Conservation (phyloP, 2,113 vertebrate genomes). For the Pandion haliaetus region DNA sequence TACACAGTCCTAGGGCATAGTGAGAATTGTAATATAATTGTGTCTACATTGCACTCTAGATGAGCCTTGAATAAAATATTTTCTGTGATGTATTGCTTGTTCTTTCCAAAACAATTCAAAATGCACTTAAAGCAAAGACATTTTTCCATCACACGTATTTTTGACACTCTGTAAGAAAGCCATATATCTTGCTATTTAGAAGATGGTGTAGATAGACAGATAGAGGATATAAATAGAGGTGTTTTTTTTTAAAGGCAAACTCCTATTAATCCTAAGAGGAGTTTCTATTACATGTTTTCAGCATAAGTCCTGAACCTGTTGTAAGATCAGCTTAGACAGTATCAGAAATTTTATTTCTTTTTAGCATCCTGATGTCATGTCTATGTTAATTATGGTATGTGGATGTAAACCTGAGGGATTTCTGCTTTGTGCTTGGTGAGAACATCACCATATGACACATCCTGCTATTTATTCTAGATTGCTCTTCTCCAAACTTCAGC, state of each 20-base stretch:
- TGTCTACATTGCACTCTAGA: neutral
- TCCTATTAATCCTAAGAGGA: neutral
- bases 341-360: neutral
- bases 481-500: neutral
- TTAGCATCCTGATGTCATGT: neutral
- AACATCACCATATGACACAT: neutral
- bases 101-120: neutral
- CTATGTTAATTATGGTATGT: neutral
- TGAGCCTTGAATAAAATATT: neutral
- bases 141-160: neutral
- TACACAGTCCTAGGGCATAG: fast-evolving
- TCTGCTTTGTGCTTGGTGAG: neutral
- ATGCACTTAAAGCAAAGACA: neutral
- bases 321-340: neutral
- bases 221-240: neutral
- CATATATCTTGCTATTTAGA: neutral
- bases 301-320: neutral
- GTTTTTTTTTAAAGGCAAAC: neutral
- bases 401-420: neutral
- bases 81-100: neutral
- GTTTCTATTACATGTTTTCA: neutral
- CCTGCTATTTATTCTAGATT: neutral
- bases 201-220: neutral
- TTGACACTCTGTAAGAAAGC: neutral
- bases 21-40: neutral